phyloP scores from a whole-genome alignment of 2,888 invertebrate species.

The Hyles lineata region DNA sequence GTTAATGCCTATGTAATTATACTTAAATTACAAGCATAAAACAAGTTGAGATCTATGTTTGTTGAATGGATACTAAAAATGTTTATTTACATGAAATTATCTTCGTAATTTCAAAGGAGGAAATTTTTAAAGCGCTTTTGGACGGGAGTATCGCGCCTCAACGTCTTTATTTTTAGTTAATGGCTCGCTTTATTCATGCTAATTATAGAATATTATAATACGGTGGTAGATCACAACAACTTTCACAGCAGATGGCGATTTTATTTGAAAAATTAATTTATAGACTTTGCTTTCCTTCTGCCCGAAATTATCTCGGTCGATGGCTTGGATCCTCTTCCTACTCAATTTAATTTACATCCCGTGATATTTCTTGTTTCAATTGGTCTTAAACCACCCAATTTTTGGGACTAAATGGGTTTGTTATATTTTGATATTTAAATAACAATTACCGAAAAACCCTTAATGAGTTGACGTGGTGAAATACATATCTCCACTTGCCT shows the following conservation, averaged over 20 bases:
- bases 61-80: constrained; percentile 27
- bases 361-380: too few species aligned
- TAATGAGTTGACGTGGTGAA: too few species aligned
- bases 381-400: too few species aligned
- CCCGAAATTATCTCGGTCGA: too few species aligned
- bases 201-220: constrained; percentile 23
- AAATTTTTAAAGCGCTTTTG: constrained; percentile 23
- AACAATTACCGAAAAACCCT: too few species aligned
- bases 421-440: too few species aligned
- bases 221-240: constrained; percentile 16
- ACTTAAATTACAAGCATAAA: constrained; percentile 20
- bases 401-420: too few species aligned
- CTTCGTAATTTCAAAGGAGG: constrained; percentile 29
- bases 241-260: constrained; percentile 12
- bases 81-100: constrained; percentile 28
- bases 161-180: constrained; percentile 23
- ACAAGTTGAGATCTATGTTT: constrained; percentile 23
- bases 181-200: constrained; percentile 17
- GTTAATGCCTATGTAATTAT: constrained; percentile 23
- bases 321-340: too few species aligned
- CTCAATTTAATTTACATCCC: too few species aligned
- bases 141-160: constrained; percentile 19
- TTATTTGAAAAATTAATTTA: constrained; percentile 6
- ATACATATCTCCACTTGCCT: too few species aligned
- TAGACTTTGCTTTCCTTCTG: neutral